Conservation (phyloP, 1,140 invertebrate genomes). For the Antheraea pernyi region DNA sequence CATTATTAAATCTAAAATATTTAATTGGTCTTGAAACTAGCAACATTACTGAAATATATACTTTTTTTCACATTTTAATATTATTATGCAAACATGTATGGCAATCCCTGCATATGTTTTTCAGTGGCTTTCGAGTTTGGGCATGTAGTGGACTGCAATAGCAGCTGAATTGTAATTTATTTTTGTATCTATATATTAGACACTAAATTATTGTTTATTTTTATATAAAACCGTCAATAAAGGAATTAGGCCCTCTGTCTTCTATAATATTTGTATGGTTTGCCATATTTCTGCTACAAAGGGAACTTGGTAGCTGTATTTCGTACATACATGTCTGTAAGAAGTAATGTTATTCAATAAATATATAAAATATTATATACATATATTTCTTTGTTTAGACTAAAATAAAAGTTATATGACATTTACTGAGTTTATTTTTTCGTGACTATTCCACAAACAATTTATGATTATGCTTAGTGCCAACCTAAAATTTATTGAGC, state of each 20-base stretch:
- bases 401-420: conserved; percentile 77
- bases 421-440: conserved; percentile 27
- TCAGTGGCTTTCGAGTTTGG: not conserved
- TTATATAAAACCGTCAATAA: conserved; percentile 13
- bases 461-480: too few relatives aligned
- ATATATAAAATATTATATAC: conserved; percentile 66
- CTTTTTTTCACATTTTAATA: too few relatives aligned
- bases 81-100: not conserved
- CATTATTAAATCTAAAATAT: not conserved
- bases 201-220: conserved; percentile 9
- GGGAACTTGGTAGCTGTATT: conserved; percentile 59
- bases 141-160: not conserved
- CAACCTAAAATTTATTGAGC: too few relatives aligned
- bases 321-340: conserved; percentile 68
- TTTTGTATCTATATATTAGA: conserved; percentile 1
- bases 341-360: conserved; percentile 70
- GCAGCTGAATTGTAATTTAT: conserved; percentile 1
- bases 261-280: conserved; percentile 37
- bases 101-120: conserved; percentile 1
- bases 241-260: conserved; percentile 50
- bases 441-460: too few relatives aligned
- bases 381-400: conserved; percentile 73
- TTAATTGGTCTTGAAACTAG: too few relatives aligned
- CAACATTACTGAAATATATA: too few relatives aligned
- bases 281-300: conserved; percentile 63